A percentile compares a stretch with the other conserved stretches of the same genome.
phyloP scores from a whole-genome alignment of 2,888 invertebrate genomes.

The Pandemis corylana region DNA sequence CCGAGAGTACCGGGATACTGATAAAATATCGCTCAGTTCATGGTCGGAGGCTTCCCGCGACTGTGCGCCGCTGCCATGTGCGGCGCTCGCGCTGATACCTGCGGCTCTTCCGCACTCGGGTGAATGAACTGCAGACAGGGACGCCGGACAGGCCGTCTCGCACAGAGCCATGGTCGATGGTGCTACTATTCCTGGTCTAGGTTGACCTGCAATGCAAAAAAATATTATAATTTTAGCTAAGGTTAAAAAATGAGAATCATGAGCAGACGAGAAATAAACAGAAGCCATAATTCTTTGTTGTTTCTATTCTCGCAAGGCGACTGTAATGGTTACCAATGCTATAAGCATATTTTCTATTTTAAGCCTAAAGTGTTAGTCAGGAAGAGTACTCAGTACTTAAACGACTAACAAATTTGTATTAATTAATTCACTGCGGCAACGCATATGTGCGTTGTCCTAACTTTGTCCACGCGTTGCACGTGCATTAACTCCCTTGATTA shows the following conservation, averaged over 20 bases:
- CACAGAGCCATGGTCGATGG: slow-evolving; percentile 75
- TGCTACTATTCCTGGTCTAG: slow-evolving; percentile 68
- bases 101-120: slow-evolving; percentile 82
- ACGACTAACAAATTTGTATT: too few species aligned
- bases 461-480: too few species aligned
- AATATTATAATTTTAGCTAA: slow-evolving; percentile 40
- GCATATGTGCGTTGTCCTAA: too few species aligned
- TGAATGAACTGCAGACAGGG: slow-evolving; percentile 82
- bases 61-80: slow-evolving; percentile 68
- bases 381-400: too few species aligned
- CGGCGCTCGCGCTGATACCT: slow-evolving; percentile 69
- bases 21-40: slow-evolving; percentile 80
- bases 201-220: slow-evolving; percentile 72
- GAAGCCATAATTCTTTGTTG: too few species aligned
- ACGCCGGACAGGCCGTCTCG: slow-evolving; percentile 53
- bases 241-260: neutral
- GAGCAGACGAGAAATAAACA: too few species aligned
- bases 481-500: too few species aligned
- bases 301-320: too few species aligned
- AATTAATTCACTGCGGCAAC: too few species aligned
- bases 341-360: too few species aligned
- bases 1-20: slow-evolving; percentile 81
- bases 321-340: too few species aligned
- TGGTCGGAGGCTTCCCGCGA: slow-evolving; percentile 79
- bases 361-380: too few species aligned